Evolutionary conservation across 2,888 invertebrate genomes (phyloP).

Genomic region (Acrobasis repandana): DNA sequence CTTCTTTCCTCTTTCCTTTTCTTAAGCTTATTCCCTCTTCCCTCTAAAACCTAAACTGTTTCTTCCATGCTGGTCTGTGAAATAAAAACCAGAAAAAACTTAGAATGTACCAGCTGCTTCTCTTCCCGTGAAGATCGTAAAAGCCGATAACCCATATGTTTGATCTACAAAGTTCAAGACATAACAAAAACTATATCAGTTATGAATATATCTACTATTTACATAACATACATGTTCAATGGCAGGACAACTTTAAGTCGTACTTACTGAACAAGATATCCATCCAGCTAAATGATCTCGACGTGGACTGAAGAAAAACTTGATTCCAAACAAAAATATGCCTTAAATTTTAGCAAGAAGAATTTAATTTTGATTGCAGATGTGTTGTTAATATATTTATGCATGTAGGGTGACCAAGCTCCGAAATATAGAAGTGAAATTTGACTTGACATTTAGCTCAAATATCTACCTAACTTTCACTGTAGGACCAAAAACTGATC

Average conservation of each 20-base stretch:
- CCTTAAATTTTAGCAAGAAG: not conserved
- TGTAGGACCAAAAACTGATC: no score
- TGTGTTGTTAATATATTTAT: slow-evolving; percentile 7
- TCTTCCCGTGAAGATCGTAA: no score
- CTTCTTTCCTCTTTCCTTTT: no score
- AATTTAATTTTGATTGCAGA: not conserved
- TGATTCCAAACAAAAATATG: not conserved
- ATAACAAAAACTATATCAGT: not conserved
- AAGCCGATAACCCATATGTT: no score
- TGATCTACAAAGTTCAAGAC: not conserved
- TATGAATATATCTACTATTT: not conserved
- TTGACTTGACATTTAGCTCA: no score
- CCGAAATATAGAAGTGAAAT: no score
- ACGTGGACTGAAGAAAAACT: slow-evolving; percentile 12
- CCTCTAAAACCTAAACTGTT: no score
- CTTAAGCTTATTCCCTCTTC: no score
- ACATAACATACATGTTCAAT: not conserved
- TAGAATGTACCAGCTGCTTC: no score
- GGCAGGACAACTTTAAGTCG: not conserved
- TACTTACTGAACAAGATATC: slow-evolving; percentile 18
- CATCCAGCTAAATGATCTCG: slow-evolving; percentile 13
- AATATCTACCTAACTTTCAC: no score
- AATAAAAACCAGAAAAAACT: no score
- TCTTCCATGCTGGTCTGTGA: no score
- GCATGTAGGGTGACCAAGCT: not conserved